Evolutionary conservation across 2,888 invertebrate species (phyloP), one percentile per base, ranked within the genome.

Genomic region (Melanargia galathea): DNA sequence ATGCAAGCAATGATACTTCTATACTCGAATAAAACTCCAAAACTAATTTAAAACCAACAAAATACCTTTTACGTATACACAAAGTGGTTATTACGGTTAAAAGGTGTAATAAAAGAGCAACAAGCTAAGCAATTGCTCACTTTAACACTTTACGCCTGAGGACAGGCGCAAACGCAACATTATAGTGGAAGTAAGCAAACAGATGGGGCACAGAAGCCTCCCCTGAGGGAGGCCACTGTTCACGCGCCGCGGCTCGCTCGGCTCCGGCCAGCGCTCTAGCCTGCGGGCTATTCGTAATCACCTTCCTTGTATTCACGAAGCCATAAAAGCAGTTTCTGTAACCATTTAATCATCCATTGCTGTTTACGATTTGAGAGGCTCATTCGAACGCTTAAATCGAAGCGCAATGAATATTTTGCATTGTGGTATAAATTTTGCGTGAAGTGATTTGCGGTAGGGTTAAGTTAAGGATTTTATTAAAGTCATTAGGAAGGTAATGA

Each of bases 401-500:
- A 7, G 35, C 57, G 77, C 49, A 76, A 74, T 84, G 83, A 62
- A 81, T 35, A 33, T 11, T 18, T 33, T 10, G 51, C 16, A 5
- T 11, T 2, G 60, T 45, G 13, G 43, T 22, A 43, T 8, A 10
- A 7, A 51, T 55, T 57, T 24, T 4, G 26, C 26, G 35, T 24
- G 10, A 11, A 22, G 22, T 52, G 33, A 62, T 49, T 35, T 18
- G 66, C 70, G 71, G 76, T 79, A 63, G 63, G 60, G 72, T 73
- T 68, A 76, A 79, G 78, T 81, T 75, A 81, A 82, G 77, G 80
- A 79, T 83, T 84, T 83, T 83, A 86, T 87, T 79, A 81, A 82
- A 79, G 81, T 75, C 77, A 86, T 87, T 86, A 85, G 77, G 71
- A 76, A 76, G 77, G 79, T 85, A 87, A 87, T 86, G 84, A 84